A percentile compares a stretch with the other conserved stretches of the same genome.
Evolutionary conservation across 2,113 vertebrate species (phyloP).

Genomic region (Nanorana parkeri): DNA sequence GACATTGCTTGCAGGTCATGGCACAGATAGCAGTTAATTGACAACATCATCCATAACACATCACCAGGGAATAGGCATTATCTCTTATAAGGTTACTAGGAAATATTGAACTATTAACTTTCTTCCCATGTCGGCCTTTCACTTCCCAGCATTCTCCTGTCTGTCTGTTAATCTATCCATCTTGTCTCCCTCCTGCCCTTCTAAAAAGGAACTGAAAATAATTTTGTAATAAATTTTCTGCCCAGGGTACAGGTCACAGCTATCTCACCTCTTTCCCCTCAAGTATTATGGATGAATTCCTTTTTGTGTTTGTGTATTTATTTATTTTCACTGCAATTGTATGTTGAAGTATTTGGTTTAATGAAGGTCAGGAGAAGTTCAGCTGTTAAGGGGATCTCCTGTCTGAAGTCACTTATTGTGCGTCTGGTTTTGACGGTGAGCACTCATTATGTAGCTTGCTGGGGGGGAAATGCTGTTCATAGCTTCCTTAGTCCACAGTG

Average conservation of each 20-base stretch:
- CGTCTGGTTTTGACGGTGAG: background rate
- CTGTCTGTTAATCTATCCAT: constrained; percentile 28
- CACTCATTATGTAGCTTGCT: background rate
- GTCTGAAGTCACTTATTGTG: background rate
- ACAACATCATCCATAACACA: background rate
- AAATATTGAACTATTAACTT: constrained; percentile 21
- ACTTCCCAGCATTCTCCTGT: constrained; percentile 47
- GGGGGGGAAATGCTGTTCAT: background rate
- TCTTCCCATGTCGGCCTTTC: background rate
- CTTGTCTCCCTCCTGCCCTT: constrained; percentile 16
- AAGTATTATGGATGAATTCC: constrained; percentile 46
- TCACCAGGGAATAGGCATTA: background rate
- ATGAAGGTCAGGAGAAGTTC: constrained; percentile 61
- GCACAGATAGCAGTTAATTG: background rate
- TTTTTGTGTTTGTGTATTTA: constrained; percentile 61
- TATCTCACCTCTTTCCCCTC: constrained; percentile 26
- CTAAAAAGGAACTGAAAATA: constrained; percentile 4
- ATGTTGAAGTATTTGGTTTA: constrained; percentile 64
- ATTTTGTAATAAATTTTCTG: constrained; percentile 44
- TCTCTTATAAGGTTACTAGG: background rate
- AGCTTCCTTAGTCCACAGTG: background rate
- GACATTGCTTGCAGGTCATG: background rate
- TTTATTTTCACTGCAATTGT: constrained; percentile 59
- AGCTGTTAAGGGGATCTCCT: constrained; percentile 23
- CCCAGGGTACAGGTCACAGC: constrained; percentile 32